A percentile compares a stretch with the other conserved stretches of the same genome.
These are phyloP conservation scores for Myripristis murdjan DNA, from an alignment of 2,797 vertebrate species.

Conservation along the genomic window DNA sequence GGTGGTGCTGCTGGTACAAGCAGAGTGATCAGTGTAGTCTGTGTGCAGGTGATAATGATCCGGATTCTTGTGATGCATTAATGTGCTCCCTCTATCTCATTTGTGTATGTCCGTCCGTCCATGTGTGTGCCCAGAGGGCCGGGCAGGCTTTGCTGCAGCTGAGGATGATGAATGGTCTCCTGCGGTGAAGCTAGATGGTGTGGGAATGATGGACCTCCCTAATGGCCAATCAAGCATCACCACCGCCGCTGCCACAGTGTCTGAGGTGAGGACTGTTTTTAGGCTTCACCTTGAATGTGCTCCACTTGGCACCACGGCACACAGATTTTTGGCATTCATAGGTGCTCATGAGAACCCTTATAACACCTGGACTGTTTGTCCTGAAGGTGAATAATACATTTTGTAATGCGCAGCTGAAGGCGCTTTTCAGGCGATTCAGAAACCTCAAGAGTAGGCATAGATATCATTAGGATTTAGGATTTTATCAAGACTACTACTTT, in stretches of 20 bases:
- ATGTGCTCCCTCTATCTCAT: neutral
- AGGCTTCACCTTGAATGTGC: neutral
- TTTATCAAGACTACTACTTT: too few relatives aligned
- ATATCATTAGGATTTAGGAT: too few relatives aligned
- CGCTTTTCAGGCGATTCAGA: too few relatives aligned
- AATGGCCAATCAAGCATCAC: constrained; percentile 92
- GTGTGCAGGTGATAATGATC: neutral
- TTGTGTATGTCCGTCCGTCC: constrained; percentile 5
- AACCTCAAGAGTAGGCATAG: too few relatives aligned
- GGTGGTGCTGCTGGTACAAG: constrained; percentile 48
- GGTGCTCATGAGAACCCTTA: neutral
- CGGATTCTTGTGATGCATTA: neutral
- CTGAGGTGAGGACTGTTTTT: constrained; percentile 90
- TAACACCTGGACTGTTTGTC: too few relatives aligned
- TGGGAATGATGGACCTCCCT: constrained; percentile 95
- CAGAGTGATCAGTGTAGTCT: neutral
- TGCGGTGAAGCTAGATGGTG: constrained; percentile 87
- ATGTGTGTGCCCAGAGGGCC: constrained; percentile 76
- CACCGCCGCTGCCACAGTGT: constrained; percentile 86
- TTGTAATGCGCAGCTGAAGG: too few relatives aligned
- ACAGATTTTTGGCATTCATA: constrained; percentile 1
- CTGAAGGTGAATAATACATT: too few relatives aligned
- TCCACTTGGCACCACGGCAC: too few relatives aligned
- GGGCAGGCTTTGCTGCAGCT: constrained; percentile 84
- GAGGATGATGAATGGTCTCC: constrained; percentile 86